Evolutionary conservation across 2,797 vertebrate species (phyloP).

Genomic region (Cryptoblepharus egeriae): DNA sequence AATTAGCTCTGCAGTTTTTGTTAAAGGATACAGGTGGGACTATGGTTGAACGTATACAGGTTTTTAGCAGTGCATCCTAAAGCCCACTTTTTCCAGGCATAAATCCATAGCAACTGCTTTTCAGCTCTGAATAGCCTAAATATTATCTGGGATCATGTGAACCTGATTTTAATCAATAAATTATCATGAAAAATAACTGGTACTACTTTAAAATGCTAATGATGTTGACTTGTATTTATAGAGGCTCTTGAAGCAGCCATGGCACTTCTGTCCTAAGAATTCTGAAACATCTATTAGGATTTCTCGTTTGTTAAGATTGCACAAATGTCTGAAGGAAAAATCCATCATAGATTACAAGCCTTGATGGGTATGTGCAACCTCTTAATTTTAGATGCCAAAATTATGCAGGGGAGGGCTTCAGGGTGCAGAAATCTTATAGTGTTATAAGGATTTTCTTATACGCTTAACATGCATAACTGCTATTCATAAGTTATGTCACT

Average conservation of each 20-base stretch:
- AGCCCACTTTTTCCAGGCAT: background rate
- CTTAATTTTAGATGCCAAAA: no score
- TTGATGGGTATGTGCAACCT: no score
- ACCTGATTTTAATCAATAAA: background rate
- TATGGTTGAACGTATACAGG: no score
- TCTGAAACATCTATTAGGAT: background rate
- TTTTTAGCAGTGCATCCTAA: background rate
- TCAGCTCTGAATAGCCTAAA: background rate
- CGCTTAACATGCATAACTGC: background rate
- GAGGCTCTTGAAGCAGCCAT: background rate
- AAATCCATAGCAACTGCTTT: background rate
- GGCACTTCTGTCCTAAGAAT: background rate
- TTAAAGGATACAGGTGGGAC: no score
- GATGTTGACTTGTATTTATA: background rate
- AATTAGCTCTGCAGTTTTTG: background rate
- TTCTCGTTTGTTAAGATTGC: background rate
- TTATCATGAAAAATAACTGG: background rate
- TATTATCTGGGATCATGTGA: background rate
- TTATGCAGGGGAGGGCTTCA: no score
- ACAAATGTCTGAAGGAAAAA: no score
- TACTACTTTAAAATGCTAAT: background rate
- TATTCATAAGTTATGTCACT: background rate
- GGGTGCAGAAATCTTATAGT: background rate
- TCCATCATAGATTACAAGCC: no score
- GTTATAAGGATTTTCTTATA: background rate